These are phyloP conservation scores for Globodera rostochiensis DNA, from an alignment of 1,140 invertebrate species.

Conservation along the genomic window DNA sequence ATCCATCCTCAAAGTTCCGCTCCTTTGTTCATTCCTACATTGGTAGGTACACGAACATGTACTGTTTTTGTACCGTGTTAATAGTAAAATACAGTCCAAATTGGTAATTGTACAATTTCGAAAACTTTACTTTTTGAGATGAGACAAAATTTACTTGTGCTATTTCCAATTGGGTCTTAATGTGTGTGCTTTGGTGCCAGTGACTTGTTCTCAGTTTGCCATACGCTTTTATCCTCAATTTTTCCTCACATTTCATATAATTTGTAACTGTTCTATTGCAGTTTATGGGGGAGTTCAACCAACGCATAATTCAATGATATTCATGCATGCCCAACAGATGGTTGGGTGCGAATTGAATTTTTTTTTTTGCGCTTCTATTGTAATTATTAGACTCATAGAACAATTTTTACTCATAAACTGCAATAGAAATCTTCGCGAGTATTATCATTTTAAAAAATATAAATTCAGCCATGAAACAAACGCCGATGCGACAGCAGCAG, in stretches of 20 bases:
- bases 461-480: slow-evolving; percentile 47
- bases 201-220: neutral
- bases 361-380: neutral
- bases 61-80: slow-evolving; percentile 12
- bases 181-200: neutral
- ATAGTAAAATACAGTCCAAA: neutral
- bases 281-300: too few species aligned
- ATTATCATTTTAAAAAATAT: too few species aligned
- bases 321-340: too few species aligned
- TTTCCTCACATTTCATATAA: too few species aligned
- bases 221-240: too few species aligned
- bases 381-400: neutral
- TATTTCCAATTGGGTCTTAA: neutral
- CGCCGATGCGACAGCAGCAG: slow-evolving; percentile 36
- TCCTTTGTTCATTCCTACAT: slow-evolving; percentile 54
- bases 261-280: too few species aligned
- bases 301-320: too few species aligned
- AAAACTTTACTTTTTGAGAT: too few species aligned
- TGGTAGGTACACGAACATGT: slow-evolving; percentile 34
- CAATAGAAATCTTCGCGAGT: too few species aligned
- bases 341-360: neutral
- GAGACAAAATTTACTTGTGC: too few species aligned
- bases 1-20: slow-evolving; percentile 44
- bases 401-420: neutral
- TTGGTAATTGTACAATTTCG: neutral